Percentiles rank a stretch among this genome's conserved stretches.
Evolutionary conservation across 2,797 vertebrate genomes (phyloP).

Genomic region (Phoebastria nigripes): DNA sequence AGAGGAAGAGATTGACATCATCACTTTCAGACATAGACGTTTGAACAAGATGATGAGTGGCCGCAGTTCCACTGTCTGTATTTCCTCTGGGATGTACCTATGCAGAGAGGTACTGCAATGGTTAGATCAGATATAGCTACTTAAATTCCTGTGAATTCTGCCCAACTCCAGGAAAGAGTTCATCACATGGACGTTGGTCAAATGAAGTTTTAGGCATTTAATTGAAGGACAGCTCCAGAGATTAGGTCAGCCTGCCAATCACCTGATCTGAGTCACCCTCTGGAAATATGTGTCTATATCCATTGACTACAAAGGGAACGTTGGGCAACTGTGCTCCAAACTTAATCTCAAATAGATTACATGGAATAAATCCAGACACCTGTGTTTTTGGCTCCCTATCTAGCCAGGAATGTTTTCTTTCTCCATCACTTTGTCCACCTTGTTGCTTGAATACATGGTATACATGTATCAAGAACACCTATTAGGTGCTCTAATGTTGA

Average conservation of each 20-base stretch:
- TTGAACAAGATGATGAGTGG: not conserved
- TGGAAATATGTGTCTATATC: not conserved
- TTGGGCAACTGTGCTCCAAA: not conserved
- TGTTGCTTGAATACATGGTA: not conserved
- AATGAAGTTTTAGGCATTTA: not conserved
- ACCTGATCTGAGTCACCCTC: not conserved
- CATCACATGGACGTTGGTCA: fast-evolving
- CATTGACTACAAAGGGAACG: not conserved
- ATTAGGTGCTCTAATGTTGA: not conserved
- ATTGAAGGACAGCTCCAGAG: not conserved
- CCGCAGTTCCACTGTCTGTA: not conserved
- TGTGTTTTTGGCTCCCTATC: not conserved
- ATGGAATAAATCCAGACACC: not conserved
- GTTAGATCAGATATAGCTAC: not conserved
- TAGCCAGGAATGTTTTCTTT: not conserved
- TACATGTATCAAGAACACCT: fast-evolving
- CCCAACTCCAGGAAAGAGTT: not conserved
- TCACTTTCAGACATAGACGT: fast-evolving
- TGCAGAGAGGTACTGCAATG: fast-evolving
- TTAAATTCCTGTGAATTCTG: not conserved
- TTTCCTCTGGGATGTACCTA: not conserved
- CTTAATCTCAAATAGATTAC: not conserved
- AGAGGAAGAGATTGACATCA: not conserved
- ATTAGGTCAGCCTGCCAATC: not conserved
- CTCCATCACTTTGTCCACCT: not conserved